Base-by-base conservation (phyloP, 2,113 vertebrate species). In the Platanista minor region DNA sequence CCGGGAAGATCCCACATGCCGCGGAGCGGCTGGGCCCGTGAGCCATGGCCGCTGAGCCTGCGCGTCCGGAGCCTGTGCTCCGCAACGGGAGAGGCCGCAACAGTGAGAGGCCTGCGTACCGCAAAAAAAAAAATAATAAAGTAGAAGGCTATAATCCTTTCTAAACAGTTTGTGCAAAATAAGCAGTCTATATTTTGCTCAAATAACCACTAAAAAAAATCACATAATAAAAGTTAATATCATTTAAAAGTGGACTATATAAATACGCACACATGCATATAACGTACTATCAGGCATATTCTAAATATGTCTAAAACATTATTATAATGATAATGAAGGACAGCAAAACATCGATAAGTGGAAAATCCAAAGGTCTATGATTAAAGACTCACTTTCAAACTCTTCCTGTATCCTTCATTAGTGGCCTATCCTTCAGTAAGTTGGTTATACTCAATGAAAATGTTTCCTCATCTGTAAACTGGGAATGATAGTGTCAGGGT, bases 151-250 rank as follows among this genome's bases (percentile, higher is more conserved):
- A 25, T 72, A 59, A 87, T 74, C 33, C 20, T 41, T 95, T 57
- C 77, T 41, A 84, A 72, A 90, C 39, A 61, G 33, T 67, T 75
- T 41, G 67, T n/a, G 7, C n/a, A 94, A 96, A 95, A 49, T 66
- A 95, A 96, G 46, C 94, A 75, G 85, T 59, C 67, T 87, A 54
- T 49, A 66, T 43, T 87, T 86, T 96, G 61, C 20, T 66, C 61
- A 87, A 67, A 89, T 27, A 87, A 71, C 27, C 33, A 78, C 67
- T 72, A 77, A 92, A 89, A 69, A 69, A 54, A 23, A 52, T 46
- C 43, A 69, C 41, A 54, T 69, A 86, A 64, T 90, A 33, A 72
- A 94, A 86, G 33, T 81, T 75, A 89, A 61, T 78, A 71, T 36
- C 18, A n/a, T 82, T 92, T 64, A 87, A 90, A 97, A 71, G 43